Percentiles rank a stretch among this genome's conserved stretches.
These are phyloP conservation scores for Triplophysa dalaica DNA, from an alignment of 2,113 vertebrate genomes.

Conservation along the genomic window DNA sequence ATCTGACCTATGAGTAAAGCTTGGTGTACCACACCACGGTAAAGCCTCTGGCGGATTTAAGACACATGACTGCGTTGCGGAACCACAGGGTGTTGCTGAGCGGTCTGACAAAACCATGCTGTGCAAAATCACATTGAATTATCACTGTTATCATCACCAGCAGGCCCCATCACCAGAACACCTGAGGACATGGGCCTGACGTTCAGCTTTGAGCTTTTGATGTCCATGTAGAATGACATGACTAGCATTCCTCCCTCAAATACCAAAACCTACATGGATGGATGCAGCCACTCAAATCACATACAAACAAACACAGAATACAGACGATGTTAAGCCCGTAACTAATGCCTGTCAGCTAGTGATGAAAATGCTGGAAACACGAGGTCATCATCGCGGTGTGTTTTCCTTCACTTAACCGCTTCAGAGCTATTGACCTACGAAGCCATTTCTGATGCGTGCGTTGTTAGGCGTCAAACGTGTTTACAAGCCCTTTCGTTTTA, in stretches of 20 bases:
- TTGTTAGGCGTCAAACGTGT: neutral
- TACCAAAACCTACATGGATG: neutral
- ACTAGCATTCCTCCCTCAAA: slow-evolving; percentile 3
- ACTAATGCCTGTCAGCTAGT: neutral
- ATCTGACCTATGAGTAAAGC: slow-evolving; percentile 60
- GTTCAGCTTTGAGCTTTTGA: slow-evolving; percentile 22
- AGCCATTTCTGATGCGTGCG: slow-evolving; percentile 23
- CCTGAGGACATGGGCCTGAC: slow-evolving; percentile 23
- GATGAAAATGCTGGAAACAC: neutral
- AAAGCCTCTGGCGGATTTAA: slow-evolving; percentile 41
- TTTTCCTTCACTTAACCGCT: slow-evolving; percentile 13
- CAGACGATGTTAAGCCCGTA: slow-evolving; percentile 21
- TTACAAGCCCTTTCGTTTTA: neutral
- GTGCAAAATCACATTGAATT: slow-evolving; percentile 51
- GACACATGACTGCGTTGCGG: slow-evolving; percentile 6
- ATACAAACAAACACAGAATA: slow-evolving; percentile 38
- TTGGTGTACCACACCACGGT: slow-evolving; percentile 36
- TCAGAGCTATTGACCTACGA: slow-evolving; percentile 14
- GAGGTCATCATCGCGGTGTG: neutral
- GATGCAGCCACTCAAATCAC: slow-evolving; percentile 23
- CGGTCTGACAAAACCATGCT: slow-evolving; percentile 49
- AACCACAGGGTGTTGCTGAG: slow-evolving; percentile 26
- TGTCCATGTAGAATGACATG: slow-evolving; percentile 17
- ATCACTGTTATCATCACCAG: slow-evolving; percentile 44
- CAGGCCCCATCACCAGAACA: slow-evolving; percentile 16